These are phyloP conservation scores for Pelobates fuscus DNA, from an alignment of 2,113 vertebrate species.

Conservation along the genomic window DNA sequence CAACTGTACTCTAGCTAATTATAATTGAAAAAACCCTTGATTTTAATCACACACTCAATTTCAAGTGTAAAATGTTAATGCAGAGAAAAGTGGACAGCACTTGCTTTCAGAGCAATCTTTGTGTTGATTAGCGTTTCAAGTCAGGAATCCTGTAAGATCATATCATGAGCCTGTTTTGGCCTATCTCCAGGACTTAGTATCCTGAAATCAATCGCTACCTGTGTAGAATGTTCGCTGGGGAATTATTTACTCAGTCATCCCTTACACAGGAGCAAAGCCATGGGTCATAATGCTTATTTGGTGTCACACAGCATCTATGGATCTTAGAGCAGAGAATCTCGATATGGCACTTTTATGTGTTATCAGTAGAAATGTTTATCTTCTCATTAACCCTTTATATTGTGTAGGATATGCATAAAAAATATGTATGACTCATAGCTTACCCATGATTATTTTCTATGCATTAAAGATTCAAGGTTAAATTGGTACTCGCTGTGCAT, in stretches of 20 bases:
- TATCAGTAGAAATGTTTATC: no score
- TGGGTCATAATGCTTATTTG: constrained; percentile 12
- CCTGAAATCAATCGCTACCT: constrained; percentile 3
- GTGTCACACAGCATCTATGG: constrained; percentile 5
- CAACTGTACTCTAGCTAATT: neutral
- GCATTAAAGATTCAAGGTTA: no score
- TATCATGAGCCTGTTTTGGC: neutral
- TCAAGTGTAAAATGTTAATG: constrained; percentile 39
- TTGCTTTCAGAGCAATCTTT: constrained; percentile 14
- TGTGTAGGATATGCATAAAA: no score
- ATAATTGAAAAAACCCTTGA: constrained; percentile 20
- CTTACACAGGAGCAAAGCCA: neutral
- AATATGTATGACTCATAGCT: no score
- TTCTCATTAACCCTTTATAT: no score
- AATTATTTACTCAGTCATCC: constrained; percentile 20
- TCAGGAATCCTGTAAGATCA: constrained; percentile 42
- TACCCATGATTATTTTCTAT: no score
- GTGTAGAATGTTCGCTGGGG: constrained; percentile 1
- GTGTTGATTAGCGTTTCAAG: constrained; percentile 17
- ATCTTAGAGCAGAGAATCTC: neutral
- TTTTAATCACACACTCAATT: constrained; percentile 26
- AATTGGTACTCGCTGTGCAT: no score
- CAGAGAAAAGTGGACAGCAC: constrained; percentile 19
- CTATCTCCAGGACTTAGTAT: constrained; percentile 12
- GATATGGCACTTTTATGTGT: no score